Conservation (phyloP, 2,113 vertebrate genomes). For the Sialia sialis region DNA sequence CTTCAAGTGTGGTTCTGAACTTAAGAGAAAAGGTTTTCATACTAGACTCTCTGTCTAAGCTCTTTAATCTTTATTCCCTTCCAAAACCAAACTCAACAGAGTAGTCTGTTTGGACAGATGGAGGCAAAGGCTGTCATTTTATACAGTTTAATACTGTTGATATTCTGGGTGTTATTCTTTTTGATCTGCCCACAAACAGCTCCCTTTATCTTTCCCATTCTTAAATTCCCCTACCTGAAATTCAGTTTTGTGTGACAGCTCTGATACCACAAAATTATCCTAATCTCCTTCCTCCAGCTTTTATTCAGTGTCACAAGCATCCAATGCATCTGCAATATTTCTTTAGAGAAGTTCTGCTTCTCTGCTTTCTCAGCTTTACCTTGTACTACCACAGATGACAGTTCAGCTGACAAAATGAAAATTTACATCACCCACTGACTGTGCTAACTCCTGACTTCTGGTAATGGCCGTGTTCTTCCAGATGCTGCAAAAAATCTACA, state of each 20-base stretch:
- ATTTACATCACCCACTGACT: neutral
- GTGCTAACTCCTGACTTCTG: neutral
- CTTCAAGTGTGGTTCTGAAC: neutral
- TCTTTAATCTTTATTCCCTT: neutral
- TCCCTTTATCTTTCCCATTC: neutral
- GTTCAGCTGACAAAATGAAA: neutral
- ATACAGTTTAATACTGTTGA: neutral
- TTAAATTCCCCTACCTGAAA: neutral
- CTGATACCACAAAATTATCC: neutral
- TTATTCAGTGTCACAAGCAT: neutral
- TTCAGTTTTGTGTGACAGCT: neutral
- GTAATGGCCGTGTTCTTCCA: neutral
- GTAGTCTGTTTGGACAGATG: conserved; percentile 30
- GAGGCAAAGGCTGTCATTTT: neutral
- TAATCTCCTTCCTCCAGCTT: neutral
- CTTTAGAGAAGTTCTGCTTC: neutral
- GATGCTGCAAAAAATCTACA: neutral
- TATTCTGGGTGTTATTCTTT: neutral
- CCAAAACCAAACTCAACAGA: neutral
- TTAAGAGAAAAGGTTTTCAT: neutral
- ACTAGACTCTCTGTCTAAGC: neutral
- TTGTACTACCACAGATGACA: neutral
- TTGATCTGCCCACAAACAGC: neutral
- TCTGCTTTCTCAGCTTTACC: neutral
- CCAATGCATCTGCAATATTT: neutral